Conservation (phyloP, 2,888 invertebrate genomes). For the Drosophila pullipes region DNA sequence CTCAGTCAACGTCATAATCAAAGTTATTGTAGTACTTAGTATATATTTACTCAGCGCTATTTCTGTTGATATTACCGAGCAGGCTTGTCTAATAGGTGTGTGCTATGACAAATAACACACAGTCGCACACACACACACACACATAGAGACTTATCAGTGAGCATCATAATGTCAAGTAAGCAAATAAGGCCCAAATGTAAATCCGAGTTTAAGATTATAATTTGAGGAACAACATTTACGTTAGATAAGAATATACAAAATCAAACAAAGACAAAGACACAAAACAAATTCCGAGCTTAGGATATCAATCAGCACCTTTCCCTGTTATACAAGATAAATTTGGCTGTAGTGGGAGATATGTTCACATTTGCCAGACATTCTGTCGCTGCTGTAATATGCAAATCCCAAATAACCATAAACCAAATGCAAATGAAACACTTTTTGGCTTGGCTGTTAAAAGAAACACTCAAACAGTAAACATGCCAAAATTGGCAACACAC, state of each 20-base stretch:
- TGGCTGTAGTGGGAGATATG: background rate
- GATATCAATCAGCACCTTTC: slow-evolving; percentile 18
- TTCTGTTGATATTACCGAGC: slow-evolving; percentile 18
- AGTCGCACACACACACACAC: background rate
- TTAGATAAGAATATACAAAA: slow-evolving; percentile 17
- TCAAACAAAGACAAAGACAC: background rate
- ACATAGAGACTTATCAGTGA: slow-evolving; percentile 11
- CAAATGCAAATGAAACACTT: slow-evolving; percentile 33
- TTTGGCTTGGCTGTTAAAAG: slow-evolving; percentile 21
- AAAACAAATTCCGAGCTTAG: slow-evolving; percentile 13
- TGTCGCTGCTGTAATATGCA: slow-evolving; percentile 38
- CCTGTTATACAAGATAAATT: slow-evolving; percentile 15
- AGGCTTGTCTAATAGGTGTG: slow-evolving; percentile 22
- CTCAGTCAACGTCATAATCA: slow-evolving; percentile 15
- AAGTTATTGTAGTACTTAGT: slow-evolving; percentile 5
- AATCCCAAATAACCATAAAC: slow-evolving; percentile 7
- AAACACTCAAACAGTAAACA: slow-evolving; percentile 35
- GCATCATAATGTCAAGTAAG: slow-evolving; percentile 15
- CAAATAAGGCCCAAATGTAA: slow-evolving; percentile 8
- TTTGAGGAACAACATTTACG: slow-evolving; percentile 15
- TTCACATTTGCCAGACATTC: slow-evolving; percentile 18
- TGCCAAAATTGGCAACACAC: slow-evolving; percentile 63
- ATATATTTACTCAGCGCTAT: slow-evolving; percentile 15
- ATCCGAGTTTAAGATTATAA: slow-evolving; percentile 24
- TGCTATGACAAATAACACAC: slow-evolving; percentile 16